phyloP scores from a whole-genome alignment of 2,113 vertebrate species.

The Carettochelys insculpta region DNA sequence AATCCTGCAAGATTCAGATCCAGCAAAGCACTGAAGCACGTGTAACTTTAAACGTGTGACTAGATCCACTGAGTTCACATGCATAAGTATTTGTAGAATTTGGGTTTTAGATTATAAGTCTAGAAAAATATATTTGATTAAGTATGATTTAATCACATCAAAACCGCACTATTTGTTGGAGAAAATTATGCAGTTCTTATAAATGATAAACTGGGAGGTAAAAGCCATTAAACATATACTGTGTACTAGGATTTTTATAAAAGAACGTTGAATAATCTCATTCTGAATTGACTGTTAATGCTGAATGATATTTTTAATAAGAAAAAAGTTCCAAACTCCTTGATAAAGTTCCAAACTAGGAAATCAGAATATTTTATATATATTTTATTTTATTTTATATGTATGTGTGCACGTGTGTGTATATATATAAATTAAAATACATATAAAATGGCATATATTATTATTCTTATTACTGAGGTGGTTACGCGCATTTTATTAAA shows the following conservation, averaged over 20 bases:
- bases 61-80: not conserved
- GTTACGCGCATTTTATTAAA: not conserved
- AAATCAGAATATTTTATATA: not conserved
- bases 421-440: too few relatives aligned
- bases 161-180: not conserved
- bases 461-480: not conserved
- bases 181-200: not conserved
- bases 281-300: not conserved
- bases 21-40: not conserved
- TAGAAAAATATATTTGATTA: not conserved
- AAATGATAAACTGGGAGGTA: not conserved
- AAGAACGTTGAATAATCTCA: not conserved
- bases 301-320: not conserved
- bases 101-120: not conserved
- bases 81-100: not conserved
- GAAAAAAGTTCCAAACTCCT: not conserved
- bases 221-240: too few relatives aligned
- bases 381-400: too few relatives aligned
- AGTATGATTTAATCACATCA: not conserved
- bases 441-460: not conserved
- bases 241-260: not conserved
- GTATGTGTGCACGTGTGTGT: too few relatives aligned
- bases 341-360: not conserved
- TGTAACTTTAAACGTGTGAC: not conserved
- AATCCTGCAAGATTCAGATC: not conserved